phyloP scores from a whole-genome alignment of 2,888 invertebrate genomes.

The Galerucella nymphaeae region DNA sequence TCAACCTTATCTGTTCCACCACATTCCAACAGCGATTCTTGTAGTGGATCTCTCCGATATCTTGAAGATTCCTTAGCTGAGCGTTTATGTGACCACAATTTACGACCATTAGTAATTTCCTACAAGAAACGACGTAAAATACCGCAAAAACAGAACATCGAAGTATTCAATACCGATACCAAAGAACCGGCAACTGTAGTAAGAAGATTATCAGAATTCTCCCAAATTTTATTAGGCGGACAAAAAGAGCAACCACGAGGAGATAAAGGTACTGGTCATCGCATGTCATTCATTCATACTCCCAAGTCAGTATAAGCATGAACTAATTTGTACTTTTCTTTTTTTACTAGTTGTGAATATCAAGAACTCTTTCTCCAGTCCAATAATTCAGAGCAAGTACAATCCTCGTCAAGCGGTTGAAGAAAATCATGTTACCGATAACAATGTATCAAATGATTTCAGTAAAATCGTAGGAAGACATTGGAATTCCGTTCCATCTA shows the following conservation, averaged over 20 bases:
- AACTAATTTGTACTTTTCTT: too few relatives aligned
- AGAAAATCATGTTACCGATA: background rate
- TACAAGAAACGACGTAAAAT: constrained; percentile 57
- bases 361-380: constrained; percentile 1
- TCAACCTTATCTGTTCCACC: constrained; percentile 61
- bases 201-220: background rate
- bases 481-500: background rate
- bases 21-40: constrained; percentile 60
- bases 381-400: background rate
- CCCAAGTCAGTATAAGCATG: too few relatives aligned
- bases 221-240: background rate
- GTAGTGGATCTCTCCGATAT: constrained; percentile 58
- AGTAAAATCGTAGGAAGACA: background rate
- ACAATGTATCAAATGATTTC: background rate
- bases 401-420: background rate
- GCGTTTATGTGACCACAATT: constrained; percentile 57
- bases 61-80: constrained; percentile 62
- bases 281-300: too few relatives aligned
- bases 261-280: background rate
- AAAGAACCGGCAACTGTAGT: background rate
- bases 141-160: constrained; percentile 14
- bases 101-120: constrained; percentile 63
- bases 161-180: background rate
- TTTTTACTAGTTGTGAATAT: background rate
- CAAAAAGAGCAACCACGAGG: background rate